phyloP scores from a whole-genome alignment of 2,113 vertebrate species.

The Potamarius usumacintae region DNA sequence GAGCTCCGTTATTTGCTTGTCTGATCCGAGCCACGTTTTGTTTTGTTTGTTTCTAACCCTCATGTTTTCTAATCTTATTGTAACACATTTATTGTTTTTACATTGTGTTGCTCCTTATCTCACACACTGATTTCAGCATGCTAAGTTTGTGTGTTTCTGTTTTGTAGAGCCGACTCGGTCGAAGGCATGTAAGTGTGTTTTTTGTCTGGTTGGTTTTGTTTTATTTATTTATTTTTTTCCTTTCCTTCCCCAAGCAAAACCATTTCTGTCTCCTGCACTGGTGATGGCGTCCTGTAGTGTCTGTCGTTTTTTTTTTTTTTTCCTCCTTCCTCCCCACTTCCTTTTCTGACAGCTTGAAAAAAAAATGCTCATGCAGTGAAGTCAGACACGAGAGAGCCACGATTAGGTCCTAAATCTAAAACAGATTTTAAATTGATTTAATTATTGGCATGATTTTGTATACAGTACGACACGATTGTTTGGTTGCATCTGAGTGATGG shows the following conservation, averaged over 20 bases:
- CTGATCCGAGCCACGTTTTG: not conserved
- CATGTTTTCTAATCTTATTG: not conserved
- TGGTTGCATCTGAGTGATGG: not conserved
- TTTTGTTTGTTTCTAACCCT: not conserved
- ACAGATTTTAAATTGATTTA: not conserved
- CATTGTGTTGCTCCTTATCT: constrained; percentile 9
- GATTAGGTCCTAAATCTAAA: not conserved
- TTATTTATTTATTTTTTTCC: too few relatives aligned
- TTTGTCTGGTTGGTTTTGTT: constrained; percentile 55
- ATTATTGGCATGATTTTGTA: not conserved
- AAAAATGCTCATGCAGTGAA: not conserved
- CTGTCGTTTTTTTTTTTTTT: not conserved
- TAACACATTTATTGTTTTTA: not conserved
- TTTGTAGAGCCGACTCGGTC: constrained; percentile 91
- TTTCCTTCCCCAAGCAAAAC: constrained; percentile 8
- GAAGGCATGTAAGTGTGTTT: constrained; percentile 93
- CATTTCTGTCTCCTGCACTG: constrained; percentile 38
- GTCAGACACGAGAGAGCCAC: not conserved
- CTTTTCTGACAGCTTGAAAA: constrained; percentile 31
- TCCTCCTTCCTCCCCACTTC: not conserved
- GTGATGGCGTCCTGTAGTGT: constrained; percentile 34
- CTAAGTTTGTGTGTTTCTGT: constrained; percentile 82
- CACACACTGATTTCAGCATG: constrained; percentile 76
- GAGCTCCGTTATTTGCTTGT: not conserved
- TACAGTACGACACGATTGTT: not conserved